Percentiles rank a stretch among this genome's conserved stretches.
Evolutionary conservation across 2,888 invertebrate species (phyloP).

Genomic region (Trachelus iudaicus): DNA sequence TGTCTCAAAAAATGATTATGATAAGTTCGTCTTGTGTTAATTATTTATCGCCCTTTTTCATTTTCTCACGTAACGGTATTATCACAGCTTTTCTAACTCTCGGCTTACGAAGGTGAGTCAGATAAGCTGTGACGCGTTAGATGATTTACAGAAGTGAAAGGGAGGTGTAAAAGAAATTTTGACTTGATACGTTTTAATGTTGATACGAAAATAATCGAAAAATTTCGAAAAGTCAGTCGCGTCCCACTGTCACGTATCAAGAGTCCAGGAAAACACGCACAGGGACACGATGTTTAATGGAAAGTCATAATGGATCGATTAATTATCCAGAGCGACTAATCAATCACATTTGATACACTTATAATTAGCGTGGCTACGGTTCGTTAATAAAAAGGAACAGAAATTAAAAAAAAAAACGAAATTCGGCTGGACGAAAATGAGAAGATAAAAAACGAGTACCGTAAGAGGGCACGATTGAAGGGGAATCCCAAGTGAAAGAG

Average conservation of each 20-base stretch:
- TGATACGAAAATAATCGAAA: background rate
- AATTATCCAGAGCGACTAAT: conserved; percentile 22
- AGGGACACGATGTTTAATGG: conserved; percentile 15
- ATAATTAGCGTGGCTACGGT: conserved; percentile 4
- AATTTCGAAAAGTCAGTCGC: background rate
- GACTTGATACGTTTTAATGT: no score
- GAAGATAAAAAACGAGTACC: background rate
- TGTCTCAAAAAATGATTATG: no score
- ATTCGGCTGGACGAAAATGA: background rate
- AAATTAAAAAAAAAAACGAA: background rate
- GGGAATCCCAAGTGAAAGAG: background rate
- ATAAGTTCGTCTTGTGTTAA: no score
- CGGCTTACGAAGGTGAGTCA: no score
- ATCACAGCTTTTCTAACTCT: no score
- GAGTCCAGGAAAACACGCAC: background rate
- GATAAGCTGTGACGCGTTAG: no score
- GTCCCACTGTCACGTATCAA: background rate
- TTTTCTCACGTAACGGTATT: no score
- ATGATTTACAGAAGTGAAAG: background rate
- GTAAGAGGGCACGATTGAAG: background rate
- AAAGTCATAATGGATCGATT: conserved; percentile 22
- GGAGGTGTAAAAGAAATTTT: background rate
- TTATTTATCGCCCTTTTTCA: no score
- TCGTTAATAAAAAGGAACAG: background rate
- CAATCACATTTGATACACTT: conserved; percentile 29